A percentile compares a stretch with the other conserved stretches of the same genome.
These are phyloP conservation scores for Eudasyphora cyanicolor DNA, from an alignment of 2,888 invertebrate species.

Conservation along the genomic window DNA sequence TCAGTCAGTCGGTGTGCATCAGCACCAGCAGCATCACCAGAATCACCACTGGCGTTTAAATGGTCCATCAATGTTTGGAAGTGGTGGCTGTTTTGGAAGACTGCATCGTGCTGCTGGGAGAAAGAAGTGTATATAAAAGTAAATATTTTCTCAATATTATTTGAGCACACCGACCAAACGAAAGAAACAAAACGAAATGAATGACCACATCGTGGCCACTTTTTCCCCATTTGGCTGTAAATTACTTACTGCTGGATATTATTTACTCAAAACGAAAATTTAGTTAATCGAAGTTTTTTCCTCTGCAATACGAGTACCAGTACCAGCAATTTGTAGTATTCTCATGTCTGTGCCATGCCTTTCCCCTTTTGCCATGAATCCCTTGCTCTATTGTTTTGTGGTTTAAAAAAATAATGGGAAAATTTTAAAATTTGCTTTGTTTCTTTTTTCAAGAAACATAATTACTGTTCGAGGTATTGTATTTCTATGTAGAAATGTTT, in stretches of 20 bases:
- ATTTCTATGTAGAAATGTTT: conserved; percentile 4
- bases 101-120: not conserved
- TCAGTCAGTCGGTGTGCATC: no score
- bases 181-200: no score
- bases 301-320: not conserved
- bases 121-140: no score
- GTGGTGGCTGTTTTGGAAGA: not conserved
- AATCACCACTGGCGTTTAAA: not conserved
- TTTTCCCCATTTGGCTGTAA: not conserved
- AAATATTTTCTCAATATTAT: not conserved
- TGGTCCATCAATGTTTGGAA: not conserved
- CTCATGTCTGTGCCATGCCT: not conserved
- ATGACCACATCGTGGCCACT: not conserved
- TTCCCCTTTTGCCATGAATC: not conserved
- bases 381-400: not conserved
- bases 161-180: not conserved
- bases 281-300: conserved; percentile 11
- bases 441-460: not conserved
- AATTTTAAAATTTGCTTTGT: no score
- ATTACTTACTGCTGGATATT: not conserved
- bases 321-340: conserved; percentile 4
- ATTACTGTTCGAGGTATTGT: not conserved
- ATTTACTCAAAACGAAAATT: not conserved
- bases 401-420: not conserved
- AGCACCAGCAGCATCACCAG: not conserved